Conservation (phyloP, 2,113 vertebrate genomes). For the Channa argus region DNA sequence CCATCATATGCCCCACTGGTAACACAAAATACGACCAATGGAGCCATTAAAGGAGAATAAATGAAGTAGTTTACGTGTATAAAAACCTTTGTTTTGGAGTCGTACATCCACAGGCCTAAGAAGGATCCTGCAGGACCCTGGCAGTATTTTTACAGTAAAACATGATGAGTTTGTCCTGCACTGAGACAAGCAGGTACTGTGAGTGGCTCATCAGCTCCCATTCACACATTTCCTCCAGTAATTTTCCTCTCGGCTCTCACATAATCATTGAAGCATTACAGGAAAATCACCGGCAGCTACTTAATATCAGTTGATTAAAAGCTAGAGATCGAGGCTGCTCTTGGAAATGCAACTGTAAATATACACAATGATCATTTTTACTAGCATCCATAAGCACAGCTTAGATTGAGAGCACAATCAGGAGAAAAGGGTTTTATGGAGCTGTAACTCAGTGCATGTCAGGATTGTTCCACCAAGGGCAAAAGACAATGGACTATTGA, state of each 20-base stretch:
- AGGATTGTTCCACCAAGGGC: constrained; percentile 41
- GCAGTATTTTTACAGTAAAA: constrained; percentile 13
- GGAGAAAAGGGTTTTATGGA: constrained; percentile 26
- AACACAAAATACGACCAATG: background rate
- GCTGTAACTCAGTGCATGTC: constrained; percentile 34
- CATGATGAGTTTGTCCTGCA: constrained; percentile 11
- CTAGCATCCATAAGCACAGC: constrained; percentile 2
- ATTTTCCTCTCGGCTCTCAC: constrained; percentile 3
- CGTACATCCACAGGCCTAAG: background rate
- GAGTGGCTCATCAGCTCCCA: constrained; percentile 7
- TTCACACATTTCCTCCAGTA: background rate
- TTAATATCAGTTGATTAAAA: background rate
- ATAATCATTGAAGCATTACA: background rate
- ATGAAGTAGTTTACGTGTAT: background rate
- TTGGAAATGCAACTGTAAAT: background rate
- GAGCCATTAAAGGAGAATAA: background rate
- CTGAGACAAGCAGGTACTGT: background rate
- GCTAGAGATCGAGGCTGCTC: background rate
- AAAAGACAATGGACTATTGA: background rate
- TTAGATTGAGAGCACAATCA: constrained; percentile 2
- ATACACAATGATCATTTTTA: background rate
- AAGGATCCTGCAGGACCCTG: background rate
- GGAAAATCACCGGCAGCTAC: background rate
- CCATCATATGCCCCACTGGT: background rate
- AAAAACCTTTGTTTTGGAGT: background rate